Evolutionary conservation across 1,140 invertebrate genomes (phyloP), one percentile per base, ranked within the genome.

Genomic region (Bombus turneri): DNA sequence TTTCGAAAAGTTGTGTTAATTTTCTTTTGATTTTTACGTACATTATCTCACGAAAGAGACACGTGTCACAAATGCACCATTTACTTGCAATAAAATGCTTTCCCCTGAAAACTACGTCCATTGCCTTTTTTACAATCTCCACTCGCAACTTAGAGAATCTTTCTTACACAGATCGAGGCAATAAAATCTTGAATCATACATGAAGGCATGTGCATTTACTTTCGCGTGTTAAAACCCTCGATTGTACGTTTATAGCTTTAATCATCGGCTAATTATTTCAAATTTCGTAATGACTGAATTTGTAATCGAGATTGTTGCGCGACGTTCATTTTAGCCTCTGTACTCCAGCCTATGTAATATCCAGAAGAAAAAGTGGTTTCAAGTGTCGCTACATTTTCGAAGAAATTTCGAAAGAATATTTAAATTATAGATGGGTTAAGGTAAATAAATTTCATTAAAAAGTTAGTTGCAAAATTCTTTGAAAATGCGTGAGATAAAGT

Each of bases 151-250:
- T 12, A 8, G 37, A 71, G 37, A 28, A 39, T 37, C 34, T 53
- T 9, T 34, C 13, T 41, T 41, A 6, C 8, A 25, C 3, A 25
- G 4, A 31, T 37, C 5, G 4, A 9, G 43, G 81, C 39, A 34
- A 74, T 82, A 59, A 82, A 57, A 37, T 68, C 13, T 62, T 68
- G 73, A 77, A 69, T 83, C 73, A 83, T 83, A 47, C 39, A 5
- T 3, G 53, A 41, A 73, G 57, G 69, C 31, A 71, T 31, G 77
- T 47, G 31, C 66, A 25, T 80, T 69, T 53, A 69, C 78, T 69
- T 59, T 73, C 47, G 68, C 53, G 64, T 8, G 37, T 3, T 57
- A 53, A 81, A 34, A 43, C 25, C 9, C 53, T 31, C 37, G 28
- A 41, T 62, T 28, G 5, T 62, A 39, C n/a, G 39, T 75, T 34